phyloP scores from a whole-genome alignment of 2,797 vertebrate species.

The Sebastes minor region DNA sequence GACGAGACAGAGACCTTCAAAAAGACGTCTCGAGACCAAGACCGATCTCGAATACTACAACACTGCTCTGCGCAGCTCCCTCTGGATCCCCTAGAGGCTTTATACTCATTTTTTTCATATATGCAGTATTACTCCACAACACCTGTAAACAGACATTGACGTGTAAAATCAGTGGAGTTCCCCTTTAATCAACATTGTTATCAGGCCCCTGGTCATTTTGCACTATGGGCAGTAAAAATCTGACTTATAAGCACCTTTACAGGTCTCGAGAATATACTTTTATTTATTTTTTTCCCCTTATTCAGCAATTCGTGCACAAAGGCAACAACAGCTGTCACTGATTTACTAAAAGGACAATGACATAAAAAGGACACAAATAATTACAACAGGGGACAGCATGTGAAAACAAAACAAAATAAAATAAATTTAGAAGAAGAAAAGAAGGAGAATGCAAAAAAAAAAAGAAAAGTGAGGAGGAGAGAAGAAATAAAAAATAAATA shows the following conservation, averaged over 20 bases:
- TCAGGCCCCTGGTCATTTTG: not conserved
- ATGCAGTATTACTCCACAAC: too few relatives aligned
- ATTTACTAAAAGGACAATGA: not conserved
- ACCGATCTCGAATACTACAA: too few relatives aligned
- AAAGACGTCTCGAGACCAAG: too few relatives aligned
- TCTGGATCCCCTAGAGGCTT: too few relatives aligned
- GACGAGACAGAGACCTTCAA: too few relatives aligned
- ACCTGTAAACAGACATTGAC: too few relatives aligned
- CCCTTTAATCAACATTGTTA: not conserved
- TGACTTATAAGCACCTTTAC: not conserved
- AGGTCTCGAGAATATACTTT: not conserved
- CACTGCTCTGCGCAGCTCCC: too few relatives aligned
- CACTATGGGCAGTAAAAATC: not conserved
- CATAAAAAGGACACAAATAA: not conserved
- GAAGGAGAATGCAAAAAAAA: not conserved
- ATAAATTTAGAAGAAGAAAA: not conserved
- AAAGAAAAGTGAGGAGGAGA: not conserved
- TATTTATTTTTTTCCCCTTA: not conserved
- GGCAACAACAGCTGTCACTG: not conserved
- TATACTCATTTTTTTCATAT: not conserved
- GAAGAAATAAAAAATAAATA: not conserved
- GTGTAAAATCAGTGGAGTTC: not conserved
- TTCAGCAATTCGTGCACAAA: not conserved
- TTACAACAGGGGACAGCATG: not conserved
- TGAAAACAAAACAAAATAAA: not conserved